phyloP scores from a whole-genome alignment of 2,797 vertebrate species.

The Hippopotamyrus pictus region DNA sequence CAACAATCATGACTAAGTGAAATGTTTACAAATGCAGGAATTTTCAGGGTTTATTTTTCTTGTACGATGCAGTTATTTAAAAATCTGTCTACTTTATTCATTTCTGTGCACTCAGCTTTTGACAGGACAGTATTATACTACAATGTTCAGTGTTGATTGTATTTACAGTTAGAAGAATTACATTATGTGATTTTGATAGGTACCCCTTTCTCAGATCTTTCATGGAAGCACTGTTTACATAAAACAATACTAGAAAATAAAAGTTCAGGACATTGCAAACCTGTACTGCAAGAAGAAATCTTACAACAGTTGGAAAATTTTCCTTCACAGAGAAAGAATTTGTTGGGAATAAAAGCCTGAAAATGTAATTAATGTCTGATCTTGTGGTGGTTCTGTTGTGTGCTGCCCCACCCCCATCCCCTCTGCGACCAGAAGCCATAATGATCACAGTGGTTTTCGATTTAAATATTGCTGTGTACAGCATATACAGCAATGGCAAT shows the following conservation, averaged over 20 bases:
- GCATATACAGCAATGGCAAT: neutral
- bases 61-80: neutral
- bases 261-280: slow-evolving; percentile 27
- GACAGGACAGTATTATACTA: neutral
- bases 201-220: neutral
- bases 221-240: neutral
- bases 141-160: neutral
- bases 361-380: slow-evolving; percentile 36
- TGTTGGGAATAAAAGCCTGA: slow-evolving; percentile 36
- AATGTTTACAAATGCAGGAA: neutral
- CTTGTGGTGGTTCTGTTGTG: slow-evolving; percentile 20
- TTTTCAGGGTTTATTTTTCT: neutral
- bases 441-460: slow-evolving; percentile 34
- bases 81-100: neutral
- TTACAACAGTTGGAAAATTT: neutral
- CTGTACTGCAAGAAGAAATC: slow-evolving; percentile 20
- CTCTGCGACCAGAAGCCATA: slow-evolving; percentile 31
- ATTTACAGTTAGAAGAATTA: neutral
- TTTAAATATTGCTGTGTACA: neutral
- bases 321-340: neutral
- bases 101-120: neutral
- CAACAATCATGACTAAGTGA: neutral
- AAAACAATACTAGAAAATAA: slow-evolving; percentile 26
- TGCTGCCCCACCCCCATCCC: slow-evolving; percentile 19
- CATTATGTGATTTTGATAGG: neutral